phyloP scores from a whole-genome alignment of 35 echinoderm and acorn worm species.

The Chiridota heheva region DNA sequence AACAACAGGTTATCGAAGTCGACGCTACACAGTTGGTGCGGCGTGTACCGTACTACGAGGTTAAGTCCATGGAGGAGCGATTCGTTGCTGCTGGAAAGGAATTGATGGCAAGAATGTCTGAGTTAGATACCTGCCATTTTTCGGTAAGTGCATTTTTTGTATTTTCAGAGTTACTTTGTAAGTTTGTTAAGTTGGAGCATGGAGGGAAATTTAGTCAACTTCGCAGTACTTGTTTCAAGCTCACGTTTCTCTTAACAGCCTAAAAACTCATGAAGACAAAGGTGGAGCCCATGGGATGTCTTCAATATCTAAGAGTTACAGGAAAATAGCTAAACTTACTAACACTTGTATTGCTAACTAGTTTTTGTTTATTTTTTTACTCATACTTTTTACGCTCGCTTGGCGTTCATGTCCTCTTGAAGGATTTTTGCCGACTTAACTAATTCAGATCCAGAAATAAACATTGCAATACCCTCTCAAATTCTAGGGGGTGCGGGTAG shows the following conservation, averaged over 20 bases:
- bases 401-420: too few species aligned
- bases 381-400: too few species aligned
- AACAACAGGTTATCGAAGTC: not conserved
- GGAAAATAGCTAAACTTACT: too few species aligned
- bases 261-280: not conserved
- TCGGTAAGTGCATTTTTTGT: slow-evolving; percentile 45
- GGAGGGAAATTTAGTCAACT: not conserved
- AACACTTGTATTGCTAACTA: too few species aligned
- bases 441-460: too few species aligned
- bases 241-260: not conserved
- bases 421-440: too few species aligned
- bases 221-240: not conserved
- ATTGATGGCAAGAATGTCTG: slow-evolving; percentile 80
- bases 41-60: slow-evolving; percentile 71
- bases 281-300: not conserved
- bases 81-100: slow-evolving; percentile 71
- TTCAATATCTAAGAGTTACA: not conserved
- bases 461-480: too few species aligned
- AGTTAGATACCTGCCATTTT: slow-evolving; percentile 87
- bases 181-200: not conserved
- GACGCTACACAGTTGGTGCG: not conserved
- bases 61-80: slow-evolving; percentile 79
- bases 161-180: not conserved
- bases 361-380: too few species aligned
- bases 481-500: too few species aligned